Conservation (phyloP, 2,797 vertebrate genomes). For the Sphaeramia orbicularis region DNA sequence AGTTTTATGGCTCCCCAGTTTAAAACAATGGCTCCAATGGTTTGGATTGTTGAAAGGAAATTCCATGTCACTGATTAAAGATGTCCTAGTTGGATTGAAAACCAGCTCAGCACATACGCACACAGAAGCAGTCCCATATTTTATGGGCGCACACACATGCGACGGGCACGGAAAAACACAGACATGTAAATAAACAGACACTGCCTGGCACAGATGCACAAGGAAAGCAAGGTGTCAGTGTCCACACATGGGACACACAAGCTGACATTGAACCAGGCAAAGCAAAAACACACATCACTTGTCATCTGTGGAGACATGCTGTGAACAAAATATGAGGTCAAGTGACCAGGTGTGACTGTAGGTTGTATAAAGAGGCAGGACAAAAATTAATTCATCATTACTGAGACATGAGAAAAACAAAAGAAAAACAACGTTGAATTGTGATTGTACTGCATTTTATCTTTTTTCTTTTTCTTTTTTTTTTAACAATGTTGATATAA, state of each 20-base stretch:
- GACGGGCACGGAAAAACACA: constrained; percentile 13
- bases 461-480: neutral
- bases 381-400: too few species aligned
- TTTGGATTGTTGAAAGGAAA: constrained; percentile 50
- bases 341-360: neutral
- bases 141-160: constrained; percentile 25
- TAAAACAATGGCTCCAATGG: constrained; percentile 63
- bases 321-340: constrained; percentile 20
- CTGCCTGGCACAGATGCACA: constrained; percentile 45
- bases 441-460: too few species aligned
- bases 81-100: constrained; percentile 38
- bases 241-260: constrained; percentile 45
- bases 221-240: constrained; percentile 26
- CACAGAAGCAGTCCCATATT: neutral
- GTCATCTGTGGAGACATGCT: constrained; percentile 6
- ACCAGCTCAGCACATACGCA: neutral
- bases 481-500: neutral
- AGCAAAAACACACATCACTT: constrained; percentile 13
- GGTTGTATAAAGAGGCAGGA: too few species aligned
- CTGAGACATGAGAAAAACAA: too few species aligned
- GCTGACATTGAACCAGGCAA: constrained; percentile 14
- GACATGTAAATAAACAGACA: constrained; percentile 47
- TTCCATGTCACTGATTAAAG: constrained; percentile 42
- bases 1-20: constrained; percentile 75
- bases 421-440: too few species aligned